Percentiles rank a stretch among this genome's conserved stretches.
These are phyloP conservation scores for Apamea sordens DNA, from an alignment of 2,888 invertebrate genomes.

Conservation along the genomic window DNA sequence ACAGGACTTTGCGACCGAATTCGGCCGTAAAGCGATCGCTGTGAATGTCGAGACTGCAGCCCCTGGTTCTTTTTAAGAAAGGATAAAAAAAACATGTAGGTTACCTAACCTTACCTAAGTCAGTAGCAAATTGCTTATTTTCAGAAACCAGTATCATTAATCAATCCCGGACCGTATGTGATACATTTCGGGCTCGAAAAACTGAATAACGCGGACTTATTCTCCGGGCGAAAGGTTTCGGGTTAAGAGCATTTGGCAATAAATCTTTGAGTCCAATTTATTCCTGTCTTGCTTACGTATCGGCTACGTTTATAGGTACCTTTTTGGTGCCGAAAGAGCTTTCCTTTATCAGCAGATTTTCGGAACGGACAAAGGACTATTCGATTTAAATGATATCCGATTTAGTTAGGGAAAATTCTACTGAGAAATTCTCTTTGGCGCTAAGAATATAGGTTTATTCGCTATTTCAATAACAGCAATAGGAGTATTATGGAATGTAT, in stretches of 20 bases:
- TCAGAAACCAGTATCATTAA: constrained; percentile 36
- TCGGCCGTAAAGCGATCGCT: no score
- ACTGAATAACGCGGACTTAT: constrained; percentile 77
- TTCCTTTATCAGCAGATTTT: constrained; percentile 82
- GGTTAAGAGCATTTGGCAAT: constrained; percentile 89
- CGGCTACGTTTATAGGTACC: constrained; percentile 82
- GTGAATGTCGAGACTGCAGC: no score
- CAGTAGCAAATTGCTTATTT: constrained; percentile 33
- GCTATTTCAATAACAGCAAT: constrained; percentile 40
- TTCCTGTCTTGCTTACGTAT: constrained; percentile 84
- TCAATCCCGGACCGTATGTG: constrained; percentile 52
- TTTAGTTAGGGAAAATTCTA: constrained; percentile 43
- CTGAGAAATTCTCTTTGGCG: constrained; percentile 23
- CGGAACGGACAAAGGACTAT: constrained; percentile 81
- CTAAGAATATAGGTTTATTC: constrained; percentile 28
- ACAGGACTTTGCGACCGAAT: no score
- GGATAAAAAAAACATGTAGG: not conserved
- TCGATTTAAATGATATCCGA: constrained; percentile 80
- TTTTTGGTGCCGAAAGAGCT: constrained; percentile 80
- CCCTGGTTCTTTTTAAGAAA: not conserved
- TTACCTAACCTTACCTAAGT: constrained; percentile 17
- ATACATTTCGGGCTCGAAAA: constrained; percentile 71
- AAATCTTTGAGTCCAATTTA: constrained; percentile 87
- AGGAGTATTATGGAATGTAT: constrained; percentile 31
- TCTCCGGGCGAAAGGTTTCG: constrained; percentile 76